Evolutionary conservation across 1,140 invertebrate species (phyloP).

Genomic region (Portunus trituberculatus): DNA sequence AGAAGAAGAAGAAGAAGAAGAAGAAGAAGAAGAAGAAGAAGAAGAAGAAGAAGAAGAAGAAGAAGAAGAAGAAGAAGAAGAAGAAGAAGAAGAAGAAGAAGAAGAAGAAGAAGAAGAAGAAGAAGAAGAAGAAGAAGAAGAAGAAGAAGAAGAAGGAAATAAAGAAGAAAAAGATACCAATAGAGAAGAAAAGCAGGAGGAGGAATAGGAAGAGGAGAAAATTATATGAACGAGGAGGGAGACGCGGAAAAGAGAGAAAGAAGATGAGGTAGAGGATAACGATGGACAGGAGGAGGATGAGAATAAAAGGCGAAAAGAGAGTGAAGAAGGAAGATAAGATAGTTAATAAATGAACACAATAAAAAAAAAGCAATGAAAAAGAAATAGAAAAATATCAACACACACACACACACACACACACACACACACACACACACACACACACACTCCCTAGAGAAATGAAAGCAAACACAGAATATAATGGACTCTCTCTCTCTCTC

Average conservation of each 20-base stretch:
- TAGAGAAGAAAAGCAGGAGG: not conserved
- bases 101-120: not conserved
- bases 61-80: not conserved
- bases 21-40: not conserved
- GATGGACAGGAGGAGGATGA: not conserved
- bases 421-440: conserved; percentile 42
- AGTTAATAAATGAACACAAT: not conserved
- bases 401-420: conserved; percentile 15
- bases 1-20: too few species aligned
- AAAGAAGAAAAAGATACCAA: not conserved
- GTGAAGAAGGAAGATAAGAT: not conserved
- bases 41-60: not conserved
- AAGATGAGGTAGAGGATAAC: not conserved
- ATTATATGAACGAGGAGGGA: not conserved
- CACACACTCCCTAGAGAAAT: not conserved
- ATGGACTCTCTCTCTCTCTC: not conserved
- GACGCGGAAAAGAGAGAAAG: not conserved
- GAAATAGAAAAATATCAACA: not conserved
- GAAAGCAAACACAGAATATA: not conserved
- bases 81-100: not conserved
- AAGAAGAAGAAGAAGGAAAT: not conserved
- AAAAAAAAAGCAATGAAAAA: not conserved
- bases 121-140: not conserved
- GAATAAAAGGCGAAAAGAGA: not conserved
- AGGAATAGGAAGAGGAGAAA: not conserved